Base-by-base conservation (phyloP, 2,888 invertebrate genomes). In the Dicranocentrus wangi region DNA sequence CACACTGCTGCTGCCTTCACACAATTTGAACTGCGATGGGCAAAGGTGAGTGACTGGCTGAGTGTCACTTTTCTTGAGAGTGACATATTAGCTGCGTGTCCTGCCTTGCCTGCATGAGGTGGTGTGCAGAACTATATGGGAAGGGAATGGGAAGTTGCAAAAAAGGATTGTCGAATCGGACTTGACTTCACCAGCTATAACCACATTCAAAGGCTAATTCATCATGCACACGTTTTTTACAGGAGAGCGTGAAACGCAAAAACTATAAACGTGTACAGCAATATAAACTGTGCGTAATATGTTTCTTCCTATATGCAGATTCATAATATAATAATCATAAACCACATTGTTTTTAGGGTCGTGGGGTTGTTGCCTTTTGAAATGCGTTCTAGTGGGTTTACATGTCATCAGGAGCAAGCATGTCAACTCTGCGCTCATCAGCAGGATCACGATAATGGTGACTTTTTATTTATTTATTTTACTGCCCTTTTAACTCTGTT, bases 341-440 rank as follows among this genome's bases (percentile, higher is more conserved):
- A 32, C 32, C 10, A 10, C 47, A 17, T 13, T 61, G 39, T 39
- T 66, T 77, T 77, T 69, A 77, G 77, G 61, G 77, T 61, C 69
- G 53, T 13, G 17, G 61, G 77, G 68, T 69, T 69, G 69, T 69
- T 77, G 69, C 21, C 77, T 68, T 69, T 69, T 68, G 28, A 58
- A 76, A 68, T 42, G 19, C 19, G 1, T 61, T n/a, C 19, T 7
- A 32, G 32, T 32, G 25, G 1, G 19, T 39, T 21, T 43, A 43
- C 43, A 58, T 3, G 55, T 42, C n/a, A n/a, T n/a, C n/a, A 13
- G 19, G 15, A 21, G 7, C 17, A 27, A 72, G 17, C 72, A 27
- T 61, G 27, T 72, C 51, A 61, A 47, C 51, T 61, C n/a, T n/a
- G n/a, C 21, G 25, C 66, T 32, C 65, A 65, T 7, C 8, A 23